These are phyloP conservation scores for Drosophila borealis DNA, from an alignment of 2,888 invertebrate genomes.

Conservation along the genomic window DNA sequence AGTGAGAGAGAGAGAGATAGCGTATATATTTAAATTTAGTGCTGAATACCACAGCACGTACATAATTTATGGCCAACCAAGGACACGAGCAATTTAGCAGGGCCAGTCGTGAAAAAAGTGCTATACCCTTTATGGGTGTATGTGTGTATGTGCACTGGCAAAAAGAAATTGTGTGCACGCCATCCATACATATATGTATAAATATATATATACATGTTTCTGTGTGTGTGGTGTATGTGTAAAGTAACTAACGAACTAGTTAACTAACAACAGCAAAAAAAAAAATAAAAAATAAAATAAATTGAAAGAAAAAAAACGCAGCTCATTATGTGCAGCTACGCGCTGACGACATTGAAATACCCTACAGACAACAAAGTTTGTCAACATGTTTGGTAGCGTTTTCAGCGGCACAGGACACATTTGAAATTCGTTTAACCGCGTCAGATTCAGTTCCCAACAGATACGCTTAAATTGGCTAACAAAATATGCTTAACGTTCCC, in stretches of 20 bases:
- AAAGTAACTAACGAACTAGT: constrained; percentile 66
- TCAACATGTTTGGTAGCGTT: constrained; percentile 1
- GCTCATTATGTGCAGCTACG: constrained; percentile 43
- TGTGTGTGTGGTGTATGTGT: constrained; percentile 24
- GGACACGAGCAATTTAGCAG: constrained; percentile 81
- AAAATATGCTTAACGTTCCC: background rate
- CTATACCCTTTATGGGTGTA: constrained; percentile 23
- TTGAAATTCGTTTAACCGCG: constrained; percentile 6
- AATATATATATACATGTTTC: constrained; percentile 12
- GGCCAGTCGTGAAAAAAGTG: constrained; percentile 57
- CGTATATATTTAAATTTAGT: constrained; percentile 80
- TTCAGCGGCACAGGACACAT: constrained; percentile 5
- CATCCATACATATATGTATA: constrained; percentile 6
- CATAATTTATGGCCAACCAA: constrained; percentile 81
- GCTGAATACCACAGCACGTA: constrained; percentile 81
- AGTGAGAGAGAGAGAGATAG: constrained; percentile 22
- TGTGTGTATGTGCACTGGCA: constrained; percentile 12
- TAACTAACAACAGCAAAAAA: constrained; percentile 55
- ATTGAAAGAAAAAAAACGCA: constrained; percentile 12
- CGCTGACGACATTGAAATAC: constrained; percentile 18
- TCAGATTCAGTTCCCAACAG: constrained; percentile 5
- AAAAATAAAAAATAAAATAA: constrained; percentile 22
- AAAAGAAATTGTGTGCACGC: constrained; percentile 30
- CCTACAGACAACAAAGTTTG: constrained; percentile 19
- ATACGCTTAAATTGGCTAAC: constrained; percentile 8